Evolutionary conservation across 2,888 invertebrate genomes (phyloP).

Genomic region (Reticulitermes lucifugus): DNA sequence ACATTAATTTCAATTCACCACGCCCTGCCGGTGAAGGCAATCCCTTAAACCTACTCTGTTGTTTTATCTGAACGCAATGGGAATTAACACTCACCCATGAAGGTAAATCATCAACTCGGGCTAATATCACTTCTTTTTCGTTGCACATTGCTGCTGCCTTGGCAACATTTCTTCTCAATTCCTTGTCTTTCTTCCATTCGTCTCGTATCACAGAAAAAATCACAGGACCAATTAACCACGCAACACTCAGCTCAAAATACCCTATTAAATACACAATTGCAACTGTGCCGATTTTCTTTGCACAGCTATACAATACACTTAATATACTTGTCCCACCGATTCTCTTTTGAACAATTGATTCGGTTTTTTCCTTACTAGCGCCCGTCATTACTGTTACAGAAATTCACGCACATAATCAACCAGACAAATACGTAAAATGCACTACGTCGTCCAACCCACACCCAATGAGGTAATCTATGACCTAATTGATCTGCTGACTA

Average conservation of each 20-base stretch:
- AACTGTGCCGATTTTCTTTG: conserved; percentile 78
- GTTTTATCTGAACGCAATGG: conserved; percentile 47
- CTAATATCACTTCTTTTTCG: conserved; percentile 89
- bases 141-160: conserved; percentile 81
- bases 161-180: conserved; percentile 78
- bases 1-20: too few species aligned
- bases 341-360: conserved; percentile 15
- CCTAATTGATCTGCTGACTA: not conserved
- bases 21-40: conserved; percentile 90
- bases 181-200: conserved; percentile 81
- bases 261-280: conserved; percentile 83
- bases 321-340: conserved; percentile 61
- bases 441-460: not conserved
- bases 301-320: conserved; percentile 71
- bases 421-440: not conserved
- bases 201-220: conserved; percentile 83
- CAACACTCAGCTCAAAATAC: conserved; percentile 88
- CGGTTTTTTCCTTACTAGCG: conserved; percentile 31
- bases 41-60: too few species aligned
- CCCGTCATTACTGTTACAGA: conserved; percentile 7
- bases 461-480: not conserved
- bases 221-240: conserved; percentile 88
- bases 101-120: conserved; percentile 89
- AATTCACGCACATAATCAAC: not conserved
- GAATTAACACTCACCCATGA: conserved; percentile 79